Evolutionary conservation across 2,113 vertebrate species (phyloP).

Genomic region (Deroptyus accipitrinus): DNA sequence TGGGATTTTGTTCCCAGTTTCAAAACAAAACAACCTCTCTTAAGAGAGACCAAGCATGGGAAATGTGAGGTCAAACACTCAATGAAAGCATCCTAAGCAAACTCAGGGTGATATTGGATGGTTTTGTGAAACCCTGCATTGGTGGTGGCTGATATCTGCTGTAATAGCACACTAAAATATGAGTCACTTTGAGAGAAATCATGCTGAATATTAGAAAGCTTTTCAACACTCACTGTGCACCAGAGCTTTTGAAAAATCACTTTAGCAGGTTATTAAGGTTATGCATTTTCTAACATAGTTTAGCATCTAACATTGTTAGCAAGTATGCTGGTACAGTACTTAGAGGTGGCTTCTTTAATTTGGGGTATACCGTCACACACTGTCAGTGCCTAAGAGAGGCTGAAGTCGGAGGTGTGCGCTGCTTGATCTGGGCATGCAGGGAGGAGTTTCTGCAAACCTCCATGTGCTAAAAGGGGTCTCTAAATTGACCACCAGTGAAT

Average conservation of each 20-base stretch:
- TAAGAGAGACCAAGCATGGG: not conserved
- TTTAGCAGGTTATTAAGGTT: not conserved
- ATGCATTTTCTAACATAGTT: not conserved
- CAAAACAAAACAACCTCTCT: not conserved
- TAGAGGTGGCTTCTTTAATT: not conserved
- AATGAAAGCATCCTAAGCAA: not conserved
- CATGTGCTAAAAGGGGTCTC: not conserved
- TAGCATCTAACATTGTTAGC: not conserved
- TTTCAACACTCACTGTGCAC: not conserved
- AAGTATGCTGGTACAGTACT: rapidly evolving
- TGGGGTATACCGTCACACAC: rapidly evolving
- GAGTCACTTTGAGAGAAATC: not conserved
- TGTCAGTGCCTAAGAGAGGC: not conserved
- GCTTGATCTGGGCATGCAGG: not conserved
- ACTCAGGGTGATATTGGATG: not conserved
- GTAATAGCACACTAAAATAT: not conserved
- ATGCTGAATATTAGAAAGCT: not conserved
- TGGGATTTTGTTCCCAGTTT: not conserved
- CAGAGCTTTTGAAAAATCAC: not conserved
- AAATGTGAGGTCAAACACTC: not conserved
- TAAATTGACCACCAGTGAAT: no score
- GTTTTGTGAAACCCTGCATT: not conserved
- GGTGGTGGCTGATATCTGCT: not conserved
- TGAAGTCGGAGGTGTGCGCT: not conserved
- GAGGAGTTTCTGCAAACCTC: not conserved